Conservation (phyloP, 2,888 invertebrate species). For the Cosmorhoe ocellata region DNA sequence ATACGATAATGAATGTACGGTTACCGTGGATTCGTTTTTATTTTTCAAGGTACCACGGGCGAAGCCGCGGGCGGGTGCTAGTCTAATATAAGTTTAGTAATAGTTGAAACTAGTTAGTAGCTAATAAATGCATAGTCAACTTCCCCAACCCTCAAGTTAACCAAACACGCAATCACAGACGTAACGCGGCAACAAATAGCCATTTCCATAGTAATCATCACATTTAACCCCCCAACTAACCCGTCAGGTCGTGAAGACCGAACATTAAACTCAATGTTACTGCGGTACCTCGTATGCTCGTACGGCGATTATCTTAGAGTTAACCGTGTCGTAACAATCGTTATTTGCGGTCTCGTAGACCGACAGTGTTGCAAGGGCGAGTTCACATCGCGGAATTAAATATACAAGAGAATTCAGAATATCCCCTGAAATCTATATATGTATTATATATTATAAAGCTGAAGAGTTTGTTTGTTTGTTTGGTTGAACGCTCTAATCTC, state of each 20-base stretch:
- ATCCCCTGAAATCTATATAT: no score
- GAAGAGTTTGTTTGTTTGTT: no score
- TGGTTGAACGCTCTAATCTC: no score
- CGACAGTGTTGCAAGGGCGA: slow-evolving; percentile 45
- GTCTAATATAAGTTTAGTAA: no score
- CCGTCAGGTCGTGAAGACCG: slow-evolving; percentile 57
- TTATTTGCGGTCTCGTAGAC: slow-evolving; percentile 67
- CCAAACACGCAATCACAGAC: slow-evolving; percentile 50
- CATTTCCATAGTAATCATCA: slow-evolving; percentile 40
- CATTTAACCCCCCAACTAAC: slow-evolving; percentile 45
- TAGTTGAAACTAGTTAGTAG: no score
- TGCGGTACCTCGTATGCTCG: slow-evolving; percentile 55
- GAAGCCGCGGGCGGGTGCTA: no score
- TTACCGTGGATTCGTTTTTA: no score
- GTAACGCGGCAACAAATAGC: slow-evolving; percentile 52
- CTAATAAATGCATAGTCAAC: slow-evolving; percentile 16
- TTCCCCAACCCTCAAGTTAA: slow-evolving; percentile 32
- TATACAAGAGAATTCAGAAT: no score
- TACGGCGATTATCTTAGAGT: slow-evolving; percentile 72
- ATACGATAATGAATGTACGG: no score
- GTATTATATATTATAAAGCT: no score
- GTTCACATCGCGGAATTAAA: slow-evolving; percentile 29
- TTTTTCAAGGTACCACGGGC: no score
- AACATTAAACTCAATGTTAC: slow-evolving; percentile 69
- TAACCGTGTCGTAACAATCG: slow-evolving; percentile 72